Conservation (phyloP, 2,888 invertebrate species). For the Mystacides longicornis region DNA sequence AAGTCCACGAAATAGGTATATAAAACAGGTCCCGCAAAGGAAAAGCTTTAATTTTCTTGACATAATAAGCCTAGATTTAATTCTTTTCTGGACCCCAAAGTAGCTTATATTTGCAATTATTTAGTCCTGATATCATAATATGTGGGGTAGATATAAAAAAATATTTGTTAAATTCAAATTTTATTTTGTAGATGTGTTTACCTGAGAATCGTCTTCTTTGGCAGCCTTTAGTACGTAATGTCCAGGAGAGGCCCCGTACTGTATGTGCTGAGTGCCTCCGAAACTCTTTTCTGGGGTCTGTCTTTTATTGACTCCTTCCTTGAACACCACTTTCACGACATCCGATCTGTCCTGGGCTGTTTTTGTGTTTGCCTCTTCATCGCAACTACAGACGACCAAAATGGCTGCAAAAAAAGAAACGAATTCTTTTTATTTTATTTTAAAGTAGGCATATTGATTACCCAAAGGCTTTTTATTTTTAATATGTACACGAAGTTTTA, state of each 20-base stretch:
- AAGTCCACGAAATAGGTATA: too few relatives aligned
- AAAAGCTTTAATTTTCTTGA: too few relatives aligned
- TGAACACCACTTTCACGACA: slow-evolving; percentile 11
- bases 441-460: too few relatives aligned
- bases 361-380: slow-evolving; percentile 11
- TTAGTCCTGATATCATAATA: too few relatives aligned
- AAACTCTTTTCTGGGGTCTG: slow-evolving; percentile 19
- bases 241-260: slow-evolving; percentile 23
- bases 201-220: slow-evolving; percentile 21
- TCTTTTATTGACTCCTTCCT: slow-evolving; percentile 15
- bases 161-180: not conserved
- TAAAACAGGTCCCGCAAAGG: too few relatives aligned
- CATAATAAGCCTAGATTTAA: too few relatives aligned
- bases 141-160: not conserved
- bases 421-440: not conserved
- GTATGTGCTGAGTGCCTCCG: slow-evolving; percentile 20
- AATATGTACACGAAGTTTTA: too few relatives aligned
- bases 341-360: slow-evolving; percentile 2
- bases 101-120: too few relatives aligned
- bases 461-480: too few relatives aligned
- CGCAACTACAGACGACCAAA: slow-evolving; percentile 12
- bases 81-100: too few relatives aligned
- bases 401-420: slow-evolving; percentile 13
- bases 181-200: not conserved
- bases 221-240: slow-evolving; percentile 22